Percentiles rank a stretch among this genome's conserved stretches.
Conservation (phyloP, 2,797 vertebrate species). For the Phalloptychus januarius region DNA sequence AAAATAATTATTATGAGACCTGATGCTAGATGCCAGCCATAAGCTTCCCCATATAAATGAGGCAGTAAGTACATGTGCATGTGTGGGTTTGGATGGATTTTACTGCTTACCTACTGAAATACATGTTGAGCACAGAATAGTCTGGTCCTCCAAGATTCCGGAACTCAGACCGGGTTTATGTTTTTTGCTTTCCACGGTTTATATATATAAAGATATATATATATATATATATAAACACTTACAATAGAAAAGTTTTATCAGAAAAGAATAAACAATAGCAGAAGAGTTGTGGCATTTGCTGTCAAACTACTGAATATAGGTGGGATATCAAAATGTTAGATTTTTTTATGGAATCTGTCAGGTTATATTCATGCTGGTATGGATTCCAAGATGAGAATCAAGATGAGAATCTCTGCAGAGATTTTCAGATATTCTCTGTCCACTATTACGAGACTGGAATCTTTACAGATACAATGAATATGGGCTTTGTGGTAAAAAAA, state of each 20-base stretch:
- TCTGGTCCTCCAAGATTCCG: constrained; percentile 24
- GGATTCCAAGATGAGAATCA: neutral
- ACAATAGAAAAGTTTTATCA: neutral
- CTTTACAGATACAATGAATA: neutral
- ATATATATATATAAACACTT: constrained; percentile 2
- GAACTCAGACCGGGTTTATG: constrained; percentile 22
- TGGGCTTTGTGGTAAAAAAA: neutral
- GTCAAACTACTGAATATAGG: constrained; percentile 19
- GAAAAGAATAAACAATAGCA: constrained; percentile 9
- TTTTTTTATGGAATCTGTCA: neutral
- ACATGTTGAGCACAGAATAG: constrained; percentile 35
- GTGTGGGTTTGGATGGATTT: constrained; percentile 20
- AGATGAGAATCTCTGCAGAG: neutral
- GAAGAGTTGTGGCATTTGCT: constrained; percentile 13
- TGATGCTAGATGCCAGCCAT: constrained; percentile 91
- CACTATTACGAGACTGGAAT: neutral
- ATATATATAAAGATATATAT: constrained; percentile 1
- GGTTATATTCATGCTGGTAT: neutral
- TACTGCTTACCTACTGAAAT: constrained; percentile 36
- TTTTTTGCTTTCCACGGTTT: constrained; percentile 23
- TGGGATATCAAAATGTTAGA: neutral
- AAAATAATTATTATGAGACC: constrained; percentile 98
- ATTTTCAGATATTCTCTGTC: neutral
- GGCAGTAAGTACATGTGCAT: constrained; percentile 42
- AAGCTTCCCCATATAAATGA: constrained; percentile 92